Evolutionary conservation across 1,140 invertebrate genomes (phyloP), one percentile per base, ranked within the genome.

Genomic region (Pseudobourletiella spinata): DNA sequence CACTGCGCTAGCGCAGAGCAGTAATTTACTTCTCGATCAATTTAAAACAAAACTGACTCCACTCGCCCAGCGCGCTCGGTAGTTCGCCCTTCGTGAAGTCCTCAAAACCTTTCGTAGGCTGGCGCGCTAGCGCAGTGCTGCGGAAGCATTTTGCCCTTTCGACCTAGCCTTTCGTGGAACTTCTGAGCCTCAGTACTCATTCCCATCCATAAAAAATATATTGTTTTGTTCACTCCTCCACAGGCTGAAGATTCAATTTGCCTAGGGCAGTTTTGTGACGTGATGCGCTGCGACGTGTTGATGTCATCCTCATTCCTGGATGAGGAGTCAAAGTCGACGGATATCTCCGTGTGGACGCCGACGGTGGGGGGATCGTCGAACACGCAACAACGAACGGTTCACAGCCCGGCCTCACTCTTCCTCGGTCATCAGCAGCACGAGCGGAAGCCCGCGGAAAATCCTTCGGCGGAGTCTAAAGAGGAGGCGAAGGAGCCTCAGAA

Each of bases 251-350:
- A 93, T 73, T 85, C 89, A 51, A 85, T 95, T 67, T 95, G 92
- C 74, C 78, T 95, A 65, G 88, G 90, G 43, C 90, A 95, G 73
- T 95, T 88, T 74, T 96, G 92, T 80, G 91, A 95, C 76, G 89
- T 95, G 66, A 92, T 95, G 84, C 81, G 93, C 63, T 96, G 91
- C 76, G 88, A 94, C 72, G 88, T 95, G 16, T 77, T 92, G 15
- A 60, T 52, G 58, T 66, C 64, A 8, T 35, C 63, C 2, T 64
- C 63, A 18, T 63, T 69, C 30, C 43, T 64, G 39, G 65, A 67
- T 28, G 61, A 66, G 28, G 64, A 66, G 11, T 69, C 61, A 1
- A 64, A 62, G 44, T 69, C 67, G 2, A 69, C 67, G 20, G 67
- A 69, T 30, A 56, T 69, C 26, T 69, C 67, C 6, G 48, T 69